phyloP scores from a whole-genome alignment of 2,888 invertebrate species.

The Ichneumoninae sp. region DNA sequence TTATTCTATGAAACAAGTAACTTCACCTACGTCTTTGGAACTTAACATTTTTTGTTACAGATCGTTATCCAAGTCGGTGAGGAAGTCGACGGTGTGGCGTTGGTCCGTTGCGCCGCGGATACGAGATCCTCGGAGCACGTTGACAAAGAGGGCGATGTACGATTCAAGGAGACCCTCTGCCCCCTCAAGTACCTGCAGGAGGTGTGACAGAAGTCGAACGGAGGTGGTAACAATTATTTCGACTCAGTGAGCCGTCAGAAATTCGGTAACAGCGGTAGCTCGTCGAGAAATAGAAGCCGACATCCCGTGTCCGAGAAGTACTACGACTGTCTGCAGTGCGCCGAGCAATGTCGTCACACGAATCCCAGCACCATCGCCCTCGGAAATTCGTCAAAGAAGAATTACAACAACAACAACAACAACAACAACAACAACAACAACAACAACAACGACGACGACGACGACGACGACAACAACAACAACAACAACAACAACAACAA shows the following conservation, averaged over 20 bases:
- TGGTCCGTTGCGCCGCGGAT: conserved; percentile 96
- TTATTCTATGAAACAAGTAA: not conserved
- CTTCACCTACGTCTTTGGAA: not conserved
- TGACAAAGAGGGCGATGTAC: conserved; percentile 80
- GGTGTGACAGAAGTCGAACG: conserved; percentile 91
- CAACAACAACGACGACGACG: too few relatives aligned
- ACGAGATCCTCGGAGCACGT: conserved; percentile 84
- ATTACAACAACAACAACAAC: conserved; percentile 57
- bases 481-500: too few relatives aligned
- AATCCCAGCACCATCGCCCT: conserved; percentile 75
- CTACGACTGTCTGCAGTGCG: conserved; percentile 82
- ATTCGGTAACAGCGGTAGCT: conserved; percentile 62
- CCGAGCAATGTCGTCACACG: conserved; percentile 81
- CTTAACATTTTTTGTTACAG: conserved; percentile 85
- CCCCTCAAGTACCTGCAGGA: conserved; percentile 97
- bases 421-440: conserved; percentile 49
- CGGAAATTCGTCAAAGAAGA: conserved; percentile 68
- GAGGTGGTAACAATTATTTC: conserved; percentile 71
- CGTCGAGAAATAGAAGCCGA: conserved; percentile 22
- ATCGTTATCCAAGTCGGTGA: conserved; percentile 97
- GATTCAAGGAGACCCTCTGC: conserved; percentile 91
- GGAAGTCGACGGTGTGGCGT: conserved; percentile 96
- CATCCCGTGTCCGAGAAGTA: conserved; percentile 76
- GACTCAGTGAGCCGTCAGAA: conserved; percentile 79
- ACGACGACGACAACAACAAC: too few relatives aligned